Conservation (phyloP, 2,888 invertebrate species). For the Drosophila merina region DNA sequence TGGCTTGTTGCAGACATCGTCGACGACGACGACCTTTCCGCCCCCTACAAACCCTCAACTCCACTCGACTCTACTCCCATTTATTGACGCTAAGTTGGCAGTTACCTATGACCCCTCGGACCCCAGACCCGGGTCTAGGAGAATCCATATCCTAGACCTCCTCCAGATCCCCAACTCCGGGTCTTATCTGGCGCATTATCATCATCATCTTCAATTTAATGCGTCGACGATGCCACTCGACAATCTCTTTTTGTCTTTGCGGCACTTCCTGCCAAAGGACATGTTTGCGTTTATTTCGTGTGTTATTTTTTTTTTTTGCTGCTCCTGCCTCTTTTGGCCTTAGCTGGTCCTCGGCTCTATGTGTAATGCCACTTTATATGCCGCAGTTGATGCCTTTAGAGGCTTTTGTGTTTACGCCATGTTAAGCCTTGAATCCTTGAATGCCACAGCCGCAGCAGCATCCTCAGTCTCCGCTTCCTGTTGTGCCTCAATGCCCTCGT, state of each 20-base stretch:
- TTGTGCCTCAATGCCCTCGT: not conserved
- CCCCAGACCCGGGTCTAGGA: conserved; percentile 9
- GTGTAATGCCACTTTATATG: conserved; percentile 81
- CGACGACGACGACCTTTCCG: conserved; percentile 33
- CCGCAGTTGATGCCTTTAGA: conserved; percentile 81
- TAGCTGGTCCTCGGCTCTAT: conserved; percentile 40
- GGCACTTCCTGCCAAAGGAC: conserved; percentile 42
- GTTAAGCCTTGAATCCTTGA: conserved; percentile 80
- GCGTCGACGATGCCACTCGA: conserved; percentile 76
- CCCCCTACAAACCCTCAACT: conserved; percentile 5
- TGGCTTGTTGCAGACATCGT: conserved; percentile 65
- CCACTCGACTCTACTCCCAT: conserved; percentile 13
- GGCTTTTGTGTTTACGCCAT: conserved; percentile 79
- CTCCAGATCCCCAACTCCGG: conserved; percentile 48
- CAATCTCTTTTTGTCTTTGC: conserved; percentile 58
- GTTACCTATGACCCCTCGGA: conserved; percentile 69
- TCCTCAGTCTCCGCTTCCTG: conserved; percentile 12
- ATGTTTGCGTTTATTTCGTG: conserved; percentile 60
- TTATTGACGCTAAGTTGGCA: conserved; percentile 77
- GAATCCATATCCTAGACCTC: conserved; percentile 4
- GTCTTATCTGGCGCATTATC: conserved; percentile 70
- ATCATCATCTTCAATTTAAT: conserved; percentile 79
- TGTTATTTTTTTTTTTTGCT: conserved; percentile 24
- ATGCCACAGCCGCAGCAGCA: conserved; percentile 63
- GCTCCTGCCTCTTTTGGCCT: not conserved